These are phyloP conservation scores for Spilogale gracilis DNA, from an alignment of 2,113 vertebrate species.

Conservation along the genomic window DNA sequence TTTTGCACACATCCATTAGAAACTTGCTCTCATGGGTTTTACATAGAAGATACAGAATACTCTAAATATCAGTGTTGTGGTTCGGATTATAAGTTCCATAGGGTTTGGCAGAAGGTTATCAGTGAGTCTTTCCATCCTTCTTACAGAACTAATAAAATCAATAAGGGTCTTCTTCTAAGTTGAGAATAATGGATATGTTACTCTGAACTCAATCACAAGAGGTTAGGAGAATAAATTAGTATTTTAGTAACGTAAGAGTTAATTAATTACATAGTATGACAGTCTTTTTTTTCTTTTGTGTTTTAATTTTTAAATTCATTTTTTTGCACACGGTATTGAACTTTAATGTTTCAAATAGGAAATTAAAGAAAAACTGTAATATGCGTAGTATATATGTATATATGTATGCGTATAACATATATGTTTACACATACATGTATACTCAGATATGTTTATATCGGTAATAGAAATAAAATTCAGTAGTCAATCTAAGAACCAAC, in stretches of 20 bases:
- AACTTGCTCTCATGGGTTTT: slow-evolving; percentile 9
- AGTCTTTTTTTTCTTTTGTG: neutral
- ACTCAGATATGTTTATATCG: neutral
- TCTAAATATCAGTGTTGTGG: neutral
- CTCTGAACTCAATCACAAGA: neutral
- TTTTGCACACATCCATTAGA: neutral
- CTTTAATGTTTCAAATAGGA: slow-evolving; percentile 50
- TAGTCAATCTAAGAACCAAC: slow-evolving; percentile 52
- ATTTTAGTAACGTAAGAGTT: neutral
- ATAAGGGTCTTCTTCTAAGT: neutral
- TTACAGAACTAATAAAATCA: slow-evolving; percentile 32
- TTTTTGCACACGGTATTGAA: neutral
- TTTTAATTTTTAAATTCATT: slow-evolving; percentile 21
- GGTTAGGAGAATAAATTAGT: neutral
- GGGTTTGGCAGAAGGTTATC: neutral
- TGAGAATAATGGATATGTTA: slow-evolving; percentile 23
- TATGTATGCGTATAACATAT: neutral
- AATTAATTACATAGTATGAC: neutral
- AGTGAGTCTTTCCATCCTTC: neutral
- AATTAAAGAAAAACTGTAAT: neutral
- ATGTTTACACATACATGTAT: neutral
- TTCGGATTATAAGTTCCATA: neutral
- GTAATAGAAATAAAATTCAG: slow-evolving; percentile 19
- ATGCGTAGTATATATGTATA: neutral
- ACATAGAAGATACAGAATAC: neutral